Percentiles rank a stretch among this genome's conserved stretches.
phyloP scores from a whole-genome alignment of 2,797 vertebrate species.

The Babyrousa celebensis region DNA sequence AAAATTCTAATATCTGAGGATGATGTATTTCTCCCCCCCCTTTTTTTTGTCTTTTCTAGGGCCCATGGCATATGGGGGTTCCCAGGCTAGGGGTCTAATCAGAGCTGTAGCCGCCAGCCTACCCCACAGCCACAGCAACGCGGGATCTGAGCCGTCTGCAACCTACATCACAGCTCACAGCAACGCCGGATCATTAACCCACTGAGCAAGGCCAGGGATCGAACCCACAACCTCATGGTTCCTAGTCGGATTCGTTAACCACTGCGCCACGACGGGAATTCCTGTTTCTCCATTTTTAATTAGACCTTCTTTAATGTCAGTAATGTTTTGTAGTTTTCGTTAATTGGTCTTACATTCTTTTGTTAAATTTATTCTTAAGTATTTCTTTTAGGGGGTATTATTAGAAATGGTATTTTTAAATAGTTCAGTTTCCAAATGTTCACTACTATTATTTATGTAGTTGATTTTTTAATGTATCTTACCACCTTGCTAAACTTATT shows the following conservation, averaged over 20 bases:
- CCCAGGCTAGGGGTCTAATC: no score
- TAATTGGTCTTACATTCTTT: not conserved
- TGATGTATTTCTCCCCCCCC: not conserved
- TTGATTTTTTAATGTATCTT: not conserved
- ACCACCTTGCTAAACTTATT: not conserved
- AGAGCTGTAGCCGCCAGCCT: no score
- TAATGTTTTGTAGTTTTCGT: not conserved
- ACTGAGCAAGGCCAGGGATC: no score
- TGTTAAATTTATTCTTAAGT: not conserved
- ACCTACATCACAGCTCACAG: no score
- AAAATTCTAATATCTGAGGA: not conserved
- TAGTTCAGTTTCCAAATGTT: not conserved
- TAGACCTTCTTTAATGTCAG: constrained; percentile 1
- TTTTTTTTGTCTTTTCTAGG: no score
- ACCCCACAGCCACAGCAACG: no score
- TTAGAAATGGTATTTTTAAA: not conserved
- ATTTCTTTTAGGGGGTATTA: not conserved
- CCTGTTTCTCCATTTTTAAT: not conserved
- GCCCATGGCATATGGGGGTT: no score
- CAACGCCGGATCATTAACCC: no score
- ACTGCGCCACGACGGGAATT: no score
- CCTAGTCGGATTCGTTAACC: no score
- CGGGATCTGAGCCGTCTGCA: no score
- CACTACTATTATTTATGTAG: not conserved
- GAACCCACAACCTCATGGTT: no score